Evolutionary conservation across 2,797 vertebrate species (phyloP), one percentile per base, ranked within the genome.

Genomic region (Capromys pilorides): DNA sequence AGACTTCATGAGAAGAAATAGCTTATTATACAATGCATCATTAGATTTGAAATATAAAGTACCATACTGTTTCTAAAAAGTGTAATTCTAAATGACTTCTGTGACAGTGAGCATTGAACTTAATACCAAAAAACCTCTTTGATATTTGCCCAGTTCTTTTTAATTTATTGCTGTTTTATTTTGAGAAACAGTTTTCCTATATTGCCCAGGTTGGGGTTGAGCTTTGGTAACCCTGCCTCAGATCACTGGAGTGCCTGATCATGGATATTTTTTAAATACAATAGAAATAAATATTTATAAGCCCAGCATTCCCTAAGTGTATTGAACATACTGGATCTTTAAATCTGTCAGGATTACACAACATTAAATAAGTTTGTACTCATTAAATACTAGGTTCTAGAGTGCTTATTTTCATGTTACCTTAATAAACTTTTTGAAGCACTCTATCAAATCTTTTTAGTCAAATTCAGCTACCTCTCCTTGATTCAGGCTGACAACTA

Each of bases 21-120:
- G 59, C 12, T 0, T 1, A 28, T 4, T 18, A 6, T 39, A 4
- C 6, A 11, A 59, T 22, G 57, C 7, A 12, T 3, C 22, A 39
- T 84, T 91, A 75, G 3, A 41, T 67, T 88, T 88, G 12, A 93
- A 89, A 10, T 57, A 77, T 71, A 62, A 73, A 79, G 0, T 79
- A 51, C 69, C 18, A 36, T 22, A 64, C 28, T 83, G 1, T 77
- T 10, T 85, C 41, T 57, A 71, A 83, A 33, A 94, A 86, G 10
- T 49, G 51, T 83, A 12, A 57, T 57, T 90, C 80, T 36, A 28
- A 81, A 39, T 8, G 7, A 33, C 54, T 36, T 94, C 28, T 14
- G 41, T 33, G 7, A 3, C 19, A 33, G 1, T 33, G 28, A 51
- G 4, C 6, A 31, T 49, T 31, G 26, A 18, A 78, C 75, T 78